phyloP scores from a whole-genome alignment of 1,140 invertebrate species.

The Platorchestia sp. region DNA sequence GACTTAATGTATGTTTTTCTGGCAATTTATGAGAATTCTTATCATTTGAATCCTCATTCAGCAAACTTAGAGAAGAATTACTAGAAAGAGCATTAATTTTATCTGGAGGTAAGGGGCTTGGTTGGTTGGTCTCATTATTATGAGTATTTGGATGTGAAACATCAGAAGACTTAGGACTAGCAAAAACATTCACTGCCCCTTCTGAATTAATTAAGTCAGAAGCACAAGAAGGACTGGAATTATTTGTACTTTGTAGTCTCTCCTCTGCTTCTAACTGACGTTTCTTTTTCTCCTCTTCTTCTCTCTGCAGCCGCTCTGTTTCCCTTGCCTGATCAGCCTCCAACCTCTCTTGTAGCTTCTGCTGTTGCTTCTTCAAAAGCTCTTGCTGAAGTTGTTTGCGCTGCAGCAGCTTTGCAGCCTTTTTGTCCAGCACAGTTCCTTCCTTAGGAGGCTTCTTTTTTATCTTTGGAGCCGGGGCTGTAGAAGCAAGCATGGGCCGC shows the following conservation, averaged over 20 bases:
- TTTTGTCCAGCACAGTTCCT: conserved; percentile 21
- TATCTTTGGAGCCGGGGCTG: conserved; percentile 15
- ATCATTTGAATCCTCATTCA: not conserved
- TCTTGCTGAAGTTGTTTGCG: conserved; percentile 40
- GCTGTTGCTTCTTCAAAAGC: conserved; percentile 35
- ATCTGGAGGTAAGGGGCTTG: conserved; percentile 19
- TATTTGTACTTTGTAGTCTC: conserved; percentile 50
- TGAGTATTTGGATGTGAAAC: conserved; percentile 24
- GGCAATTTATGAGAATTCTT: not conserved
- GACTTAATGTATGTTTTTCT: not conserved
- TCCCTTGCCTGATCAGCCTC: conserved; percentile 44
- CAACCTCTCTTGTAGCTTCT: conserved; percentile 25
- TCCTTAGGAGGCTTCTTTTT: conserved; percentile 24
- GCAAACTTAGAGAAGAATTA: not conserved
- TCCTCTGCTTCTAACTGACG: conserved; percentile 31
- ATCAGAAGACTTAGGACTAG: not conserved
- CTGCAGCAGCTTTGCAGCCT: conserved; percentile 33
- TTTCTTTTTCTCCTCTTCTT: conserved; percentile 30
- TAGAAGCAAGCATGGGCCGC: not conserved
- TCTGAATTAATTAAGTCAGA: not conserved
- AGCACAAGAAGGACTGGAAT: conserved; percentile 15
- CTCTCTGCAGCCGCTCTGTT: not conserved
- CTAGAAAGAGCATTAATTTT: not conserved
- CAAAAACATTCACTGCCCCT: not conserved
- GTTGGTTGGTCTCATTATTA: not conserved